phyloP scores from a whole-genome alignment of 2,797 vertebrate genomes.

The Trichosurus vulpecula region DNA sequence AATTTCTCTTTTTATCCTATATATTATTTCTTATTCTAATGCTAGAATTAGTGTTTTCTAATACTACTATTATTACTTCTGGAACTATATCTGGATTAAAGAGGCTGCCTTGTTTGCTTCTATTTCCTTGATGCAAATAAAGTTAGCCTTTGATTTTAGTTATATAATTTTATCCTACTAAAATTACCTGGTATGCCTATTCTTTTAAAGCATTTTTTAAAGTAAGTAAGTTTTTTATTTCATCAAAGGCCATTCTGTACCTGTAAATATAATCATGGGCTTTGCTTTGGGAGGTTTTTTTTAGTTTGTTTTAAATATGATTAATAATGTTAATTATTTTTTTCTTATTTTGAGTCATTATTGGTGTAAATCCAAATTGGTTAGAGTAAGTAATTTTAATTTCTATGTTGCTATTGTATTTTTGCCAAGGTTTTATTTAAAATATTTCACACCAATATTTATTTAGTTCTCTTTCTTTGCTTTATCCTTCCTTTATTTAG shows the following conservation, averaged over 20 bases:
- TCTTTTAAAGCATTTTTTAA: not conserved
- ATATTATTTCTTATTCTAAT: not conserved
- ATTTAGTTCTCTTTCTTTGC: not conserved
- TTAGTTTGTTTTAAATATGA: not conserved
- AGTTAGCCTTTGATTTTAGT: not conserved
- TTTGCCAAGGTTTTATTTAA: not conserved
- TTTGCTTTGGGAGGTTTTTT: not conserved
- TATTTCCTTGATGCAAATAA: not conserved
- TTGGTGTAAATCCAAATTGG: not conserved
- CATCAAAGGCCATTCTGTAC: not conserved
- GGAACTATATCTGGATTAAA: not conserved
- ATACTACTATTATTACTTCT: not conserved
- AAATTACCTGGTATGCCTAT: not conserved
- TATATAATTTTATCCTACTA: not conserved
- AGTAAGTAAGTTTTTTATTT: not conserved
- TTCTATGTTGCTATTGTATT: not conserved
- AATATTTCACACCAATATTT: not conserved
- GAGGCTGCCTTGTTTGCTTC: not conserved
- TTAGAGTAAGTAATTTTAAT: not conserved
- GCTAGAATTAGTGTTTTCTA: not conserved
- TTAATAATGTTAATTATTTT: not conserved
- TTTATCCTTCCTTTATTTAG: not conserved
- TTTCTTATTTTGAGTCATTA: not conserved
- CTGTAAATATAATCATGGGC: not conserved
- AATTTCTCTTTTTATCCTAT: not conserved